Evolutionary conservation across 2,888 invertebrate genomes (phyloP).

Genomic region (Athrips mouffetella): DNA sequence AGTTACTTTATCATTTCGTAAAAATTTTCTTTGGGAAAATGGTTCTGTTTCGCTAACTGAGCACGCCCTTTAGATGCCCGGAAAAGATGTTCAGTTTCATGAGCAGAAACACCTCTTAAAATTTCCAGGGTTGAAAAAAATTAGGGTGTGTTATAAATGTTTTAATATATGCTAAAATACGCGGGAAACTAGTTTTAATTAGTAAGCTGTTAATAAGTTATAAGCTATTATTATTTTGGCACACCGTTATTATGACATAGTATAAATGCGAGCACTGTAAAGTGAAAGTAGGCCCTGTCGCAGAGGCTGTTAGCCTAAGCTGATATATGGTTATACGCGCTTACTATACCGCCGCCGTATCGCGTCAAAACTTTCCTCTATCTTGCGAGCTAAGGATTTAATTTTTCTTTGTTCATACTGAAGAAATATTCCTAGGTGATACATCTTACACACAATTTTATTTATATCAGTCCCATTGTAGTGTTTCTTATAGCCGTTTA

Average conservation of each 20-base stretch:
- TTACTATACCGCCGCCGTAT: background rate
- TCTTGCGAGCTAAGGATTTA: background rate
- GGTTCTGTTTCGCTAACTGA: no score
- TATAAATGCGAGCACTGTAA: background rate
- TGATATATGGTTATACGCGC: background rate
- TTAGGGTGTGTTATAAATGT: no score
- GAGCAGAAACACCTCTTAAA: no score
- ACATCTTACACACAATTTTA: background rate
- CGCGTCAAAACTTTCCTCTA: constrained; percentile 1
- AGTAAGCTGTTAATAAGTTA: no score
- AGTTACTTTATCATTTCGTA: no score
- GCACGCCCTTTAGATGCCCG: no score
- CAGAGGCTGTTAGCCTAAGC: constrained; percentile 6
- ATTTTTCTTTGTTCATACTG: constrained; percentile 1
- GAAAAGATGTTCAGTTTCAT: no score
- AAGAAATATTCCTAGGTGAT: background rate
- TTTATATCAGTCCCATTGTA: constrained; percentile 10
- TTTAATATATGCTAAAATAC: no score
- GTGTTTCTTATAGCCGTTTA: constrained; percentile 15
- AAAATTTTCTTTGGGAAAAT: no score
- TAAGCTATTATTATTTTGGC: background rate
- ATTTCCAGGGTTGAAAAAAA: no score
- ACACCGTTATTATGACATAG: background rate
- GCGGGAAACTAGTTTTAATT: no score
- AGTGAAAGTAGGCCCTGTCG: constrained; percentile 18